Conservation (phyloP, 2,888 invertebrate genomes). For the Carcina quercana region DNA sequence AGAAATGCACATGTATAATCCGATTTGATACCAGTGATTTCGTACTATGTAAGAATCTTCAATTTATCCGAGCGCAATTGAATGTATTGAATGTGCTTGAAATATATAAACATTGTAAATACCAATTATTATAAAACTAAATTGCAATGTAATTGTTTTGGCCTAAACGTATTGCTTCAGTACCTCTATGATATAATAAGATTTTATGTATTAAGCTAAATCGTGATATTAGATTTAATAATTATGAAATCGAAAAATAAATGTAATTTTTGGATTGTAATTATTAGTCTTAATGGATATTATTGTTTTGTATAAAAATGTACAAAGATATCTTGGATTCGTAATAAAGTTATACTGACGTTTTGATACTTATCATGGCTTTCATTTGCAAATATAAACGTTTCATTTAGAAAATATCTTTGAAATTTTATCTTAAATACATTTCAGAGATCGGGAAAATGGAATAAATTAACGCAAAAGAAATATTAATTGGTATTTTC, state of each 20-base stretch:
- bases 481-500: no score
- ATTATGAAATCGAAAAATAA: conserved; percentile 68
- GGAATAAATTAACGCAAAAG: no score
- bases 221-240: conserved; percentile 73
- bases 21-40: no score
- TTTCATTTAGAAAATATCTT: no score
- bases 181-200: conserved; percentile 37
- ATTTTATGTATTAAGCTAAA: conserved; percentile 59
- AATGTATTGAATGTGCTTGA: no score
- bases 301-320: conserved; percentile 73
- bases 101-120: no score
- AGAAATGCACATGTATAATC: no score
- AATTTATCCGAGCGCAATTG: no score
- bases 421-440: no score
- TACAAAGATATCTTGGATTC: conserved; percentile 70
- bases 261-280: conserved; percentile 74
- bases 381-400: no score
- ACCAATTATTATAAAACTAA: conserved; percentile 32
- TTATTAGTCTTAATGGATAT: conserved; percentile 68
- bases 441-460: no score
- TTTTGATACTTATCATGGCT: conserved; percentile 64
- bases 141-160: conserved; percentile 57
- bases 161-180: conserved; percentile 60
- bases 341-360: conserved; percentile 73
- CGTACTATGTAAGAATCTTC: no score